Base-by-base conservation (phyloP, 23 tunicate species). In the Ascidia mentula region DNA sequence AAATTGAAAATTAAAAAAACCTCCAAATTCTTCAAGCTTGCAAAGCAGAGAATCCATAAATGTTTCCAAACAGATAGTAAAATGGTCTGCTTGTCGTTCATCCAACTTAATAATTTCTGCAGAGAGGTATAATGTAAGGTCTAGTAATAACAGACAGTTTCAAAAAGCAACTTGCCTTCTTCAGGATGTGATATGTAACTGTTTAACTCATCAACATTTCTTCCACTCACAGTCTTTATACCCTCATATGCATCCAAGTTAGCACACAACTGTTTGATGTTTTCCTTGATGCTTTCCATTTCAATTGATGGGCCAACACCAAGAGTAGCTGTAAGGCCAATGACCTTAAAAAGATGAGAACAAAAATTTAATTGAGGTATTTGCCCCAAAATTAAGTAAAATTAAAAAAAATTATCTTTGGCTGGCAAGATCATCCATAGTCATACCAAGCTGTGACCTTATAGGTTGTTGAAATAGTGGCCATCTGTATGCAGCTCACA, bases 181-280 rank as follows among this genome's bases (percentile, higher is more conserved):
- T 53, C 65, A 5, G 65, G 65, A 9, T 53, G 65, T 53, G 65
- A 26, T 20, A 53, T 53, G 24, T 5, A 53, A 3, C 2, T 3
- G 13, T 53, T 26, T 28, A 53, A 28, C 65, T 53, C 65, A 3
- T 53, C 65, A 53, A 53, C 12, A 53, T 53, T 28, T 9, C 24
- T 53, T 53, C 2, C 24, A 53, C 24, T 53, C 18, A 86, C 84
- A 46, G 40, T 79, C 35, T 72, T 60, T 26, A 86, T 65, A 32
- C 90, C 90, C 59, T 72, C 90, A 79, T 37, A 40, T 17, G 90
- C 90, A 79, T 86, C 80, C 20, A 86, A 34, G 35, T 79, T 86
- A 30, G 90, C 85, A 31, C 90, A 86, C 8, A 86, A 39, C 69
- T 9, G 20, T 36, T 69, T 46, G 74, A 86, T 73, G 32, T 76